Conservation (phyloP, 1,140 invertebrate genomes). For the Dryas iulia region DNA sequence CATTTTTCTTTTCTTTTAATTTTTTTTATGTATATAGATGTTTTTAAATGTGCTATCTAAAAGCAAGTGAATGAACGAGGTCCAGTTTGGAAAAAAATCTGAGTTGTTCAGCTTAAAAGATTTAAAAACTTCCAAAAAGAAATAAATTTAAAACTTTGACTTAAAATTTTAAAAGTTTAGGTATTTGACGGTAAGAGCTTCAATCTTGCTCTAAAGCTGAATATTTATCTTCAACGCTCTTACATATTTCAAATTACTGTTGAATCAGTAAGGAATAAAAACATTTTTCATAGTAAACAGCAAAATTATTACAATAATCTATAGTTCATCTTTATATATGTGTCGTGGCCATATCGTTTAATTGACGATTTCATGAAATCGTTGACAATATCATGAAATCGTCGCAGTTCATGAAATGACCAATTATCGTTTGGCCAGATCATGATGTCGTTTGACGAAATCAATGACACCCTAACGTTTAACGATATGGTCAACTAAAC, state of each 20-base stretch:
- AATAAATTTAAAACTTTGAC: background rate
- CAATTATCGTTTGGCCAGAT: too few relatives aligned
- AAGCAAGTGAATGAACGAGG: background rate
- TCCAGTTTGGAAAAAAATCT: background rate
- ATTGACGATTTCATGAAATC: too few relatives aligned
- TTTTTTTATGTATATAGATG: too few relatives aligned
- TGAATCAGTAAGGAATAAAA: background rate
- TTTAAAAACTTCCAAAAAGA: background rate
- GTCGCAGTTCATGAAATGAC: too few relatives aligned
- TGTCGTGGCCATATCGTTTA: too few relatives aligned
- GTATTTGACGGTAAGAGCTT: slow-evolving; percentile 1
- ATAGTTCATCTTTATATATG: background rate
- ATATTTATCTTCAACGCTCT: background rate
- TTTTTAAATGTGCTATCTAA: background rate
- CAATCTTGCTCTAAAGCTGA: background rate
- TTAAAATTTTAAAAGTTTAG: background rate
- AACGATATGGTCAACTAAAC: too few relatives aligned
- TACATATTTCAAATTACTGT: slow-evolving; percentile 1
- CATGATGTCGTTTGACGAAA: too few relatives aligned
- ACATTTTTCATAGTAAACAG: background rate
- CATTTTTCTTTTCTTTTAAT: too few relatives aligned
- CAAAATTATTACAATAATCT: background rate
- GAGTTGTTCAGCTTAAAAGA: background rate
- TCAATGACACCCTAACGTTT: too few relatives aligned
- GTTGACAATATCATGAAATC: too few relatives aligned